Percentiles rank a stretch among this genome's conserved stretches.
These are phyloP conservation scores for Hyposoter dolosus DNA, from an alignment of 2,888 invertebrate species.

Conservation along the genomic window DNA sequence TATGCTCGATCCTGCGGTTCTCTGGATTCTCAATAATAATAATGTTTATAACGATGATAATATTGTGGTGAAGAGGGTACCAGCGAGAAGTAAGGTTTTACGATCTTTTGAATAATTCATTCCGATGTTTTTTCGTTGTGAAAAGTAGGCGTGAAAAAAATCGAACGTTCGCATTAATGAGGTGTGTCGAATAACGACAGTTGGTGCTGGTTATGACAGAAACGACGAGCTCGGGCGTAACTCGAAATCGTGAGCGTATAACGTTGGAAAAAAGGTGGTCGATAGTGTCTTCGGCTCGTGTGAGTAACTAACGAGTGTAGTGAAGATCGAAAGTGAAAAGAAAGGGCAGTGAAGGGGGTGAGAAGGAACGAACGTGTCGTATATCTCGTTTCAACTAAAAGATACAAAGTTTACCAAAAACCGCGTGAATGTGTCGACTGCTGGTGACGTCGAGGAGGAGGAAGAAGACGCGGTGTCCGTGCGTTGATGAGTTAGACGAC, in stretches of 20 bases:
- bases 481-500: slow-evolving; percentile 27
- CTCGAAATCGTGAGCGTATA: background rate
- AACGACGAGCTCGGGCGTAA: background rate
- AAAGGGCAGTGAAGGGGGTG: background rate
- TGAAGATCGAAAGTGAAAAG: slow-evolving; percentile 1
- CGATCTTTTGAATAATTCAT: background rate
- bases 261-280: slow-evolving; percentile 15
- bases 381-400: slow-evolving; percentile 12
- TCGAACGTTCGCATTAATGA: background rate
- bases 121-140: background rate
- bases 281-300: background rate
- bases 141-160: background rate
- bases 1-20: background rate
- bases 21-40: background rate
- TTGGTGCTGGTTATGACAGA: slow-evolving; percentile 6
- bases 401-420: slow-evolving; percentile 29
- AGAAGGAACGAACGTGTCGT: background rate
- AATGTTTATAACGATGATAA: background rate
- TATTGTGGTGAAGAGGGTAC: background rate
- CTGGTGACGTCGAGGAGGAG: slow-evolving; percentile 63
- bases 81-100: background rate
- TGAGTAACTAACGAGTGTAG: background rate
- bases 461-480: slow-evolving; percentile 61
- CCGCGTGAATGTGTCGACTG: slow-evolving; percentile 68
- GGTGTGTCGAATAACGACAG: slow-evolving; percentile 18